Base-by-base conservation (phyloP, 2,113 vertebrate genomes). In the Melanostigma gelatinosum region DNA sequence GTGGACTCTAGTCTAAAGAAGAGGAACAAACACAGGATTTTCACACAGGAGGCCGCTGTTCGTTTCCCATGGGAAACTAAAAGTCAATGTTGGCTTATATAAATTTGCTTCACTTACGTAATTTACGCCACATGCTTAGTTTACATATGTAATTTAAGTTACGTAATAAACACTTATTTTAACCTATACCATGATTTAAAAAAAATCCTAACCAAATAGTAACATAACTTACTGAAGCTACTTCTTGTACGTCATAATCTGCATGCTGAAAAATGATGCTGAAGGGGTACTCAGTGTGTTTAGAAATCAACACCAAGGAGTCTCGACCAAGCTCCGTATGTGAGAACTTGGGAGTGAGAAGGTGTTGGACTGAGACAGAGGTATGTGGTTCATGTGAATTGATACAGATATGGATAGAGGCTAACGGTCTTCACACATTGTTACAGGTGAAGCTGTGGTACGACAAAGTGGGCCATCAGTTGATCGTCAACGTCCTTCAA, bases 401-500 rank as follows among this genome's bases (percentile, higher is more conserved):
- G 32, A 32, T 34, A 8, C 29, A 44, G 24, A 29, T 27, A 52
- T 20, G 0, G 38, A 40, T 7, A 18, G 6, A 61, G 3, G 16
- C 55, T 78, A 60, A 60, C 6, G 3, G 3, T n/a, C 40, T 12
- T 22, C 4, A 32, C n/a, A 48, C 29, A 7, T 48, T 77, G 4
- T 74, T 85, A 4, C 84, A 99, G 98, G 97, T 99, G 79, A 99
- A 99, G 91, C 93, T 99, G 79, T 99, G 97, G 97, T 99, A 99
- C 3, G 98, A 99, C 93, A 99, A 98, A 95, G 98, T 98, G 74
- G 98, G 97, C 58, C 97, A 99, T 92, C 98, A 99, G 88, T 93
- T 99, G 92, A 99, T 98, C 84, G 98, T 99, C 81, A 99, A 99
- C 90, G 97, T 99, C 88, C 96, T 99, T 63, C 97, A 98, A 96